Conservation (phyloP, 2,113 vertebrate species). For the Alosa alosa region DNA sequence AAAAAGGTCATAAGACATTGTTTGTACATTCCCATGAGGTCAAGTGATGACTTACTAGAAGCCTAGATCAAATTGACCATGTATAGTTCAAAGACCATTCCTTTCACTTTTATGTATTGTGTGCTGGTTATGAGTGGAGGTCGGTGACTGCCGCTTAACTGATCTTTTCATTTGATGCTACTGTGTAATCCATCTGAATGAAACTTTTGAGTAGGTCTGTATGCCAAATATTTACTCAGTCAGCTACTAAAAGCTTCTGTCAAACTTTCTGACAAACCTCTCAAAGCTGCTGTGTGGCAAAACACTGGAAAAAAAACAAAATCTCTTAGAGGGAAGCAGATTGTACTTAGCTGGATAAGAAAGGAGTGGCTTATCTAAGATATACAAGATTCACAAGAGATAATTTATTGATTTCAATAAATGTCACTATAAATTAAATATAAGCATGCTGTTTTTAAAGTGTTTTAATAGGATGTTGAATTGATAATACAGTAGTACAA, state of each 20-base stretch:
- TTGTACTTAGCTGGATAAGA: background rate
- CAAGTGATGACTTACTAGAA: conserved; percentile 32
- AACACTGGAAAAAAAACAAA: background rate
- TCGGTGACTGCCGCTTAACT: background rate
- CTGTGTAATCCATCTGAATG: background rate
- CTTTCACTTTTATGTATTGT: background rate
- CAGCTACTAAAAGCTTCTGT: background rate
- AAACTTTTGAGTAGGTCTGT: background rate
- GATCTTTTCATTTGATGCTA: conserved; percentile 9
- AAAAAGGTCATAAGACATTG: conserved; percentile 24
- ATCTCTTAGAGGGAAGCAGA: background rate
- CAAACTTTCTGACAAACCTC: background rate
- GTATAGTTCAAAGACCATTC: background rate
- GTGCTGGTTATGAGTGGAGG: background rate
- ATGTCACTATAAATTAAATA: background rate
- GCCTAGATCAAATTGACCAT: background rate
- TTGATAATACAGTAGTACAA: too few relatives aligned
- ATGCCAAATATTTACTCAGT: background rate
- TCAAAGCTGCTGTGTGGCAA: background rate
- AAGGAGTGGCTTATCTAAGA: background rate
- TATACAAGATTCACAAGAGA: background rate
- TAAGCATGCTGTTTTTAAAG: background rate
- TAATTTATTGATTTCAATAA: background rate
- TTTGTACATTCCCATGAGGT: conserved; percentile 23
- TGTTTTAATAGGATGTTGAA: background rate